Conservation (phyloP, 2,888 invertebrate species). For the Hybos culiciformis region DNA sequence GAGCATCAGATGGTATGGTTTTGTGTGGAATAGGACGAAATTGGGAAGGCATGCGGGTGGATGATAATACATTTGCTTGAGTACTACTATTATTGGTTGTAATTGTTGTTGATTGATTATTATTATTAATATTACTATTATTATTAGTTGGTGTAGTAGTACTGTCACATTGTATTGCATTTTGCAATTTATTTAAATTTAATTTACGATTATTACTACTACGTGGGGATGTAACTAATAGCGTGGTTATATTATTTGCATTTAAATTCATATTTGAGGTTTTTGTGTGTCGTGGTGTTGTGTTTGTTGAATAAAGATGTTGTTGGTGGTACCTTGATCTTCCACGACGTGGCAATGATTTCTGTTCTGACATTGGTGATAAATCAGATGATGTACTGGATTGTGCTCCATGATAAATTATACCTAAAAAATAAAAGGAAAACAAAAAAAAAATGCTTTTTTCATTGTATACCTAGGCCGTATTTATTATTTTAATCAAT, state of each 20-base stretch:
- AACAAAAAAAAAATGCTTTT: neutral
- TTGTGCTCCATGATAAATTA: constrained; percentile 60
- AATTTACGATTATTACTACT: constrained; percentile 32
- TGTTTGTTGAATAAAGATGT: constrained; percentile 39
- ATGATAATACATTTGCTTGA: constrained; percentile 12
- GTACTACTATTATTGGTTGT: constrained; percentile 12
- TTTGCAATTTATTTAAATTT: constrained; percentile 35
- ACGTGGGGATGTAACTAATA: constrained; percentile 33
- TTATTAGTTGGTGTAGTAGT: constrained; percentile 30
- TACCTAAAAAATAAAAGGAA: constrained; percentile 37
- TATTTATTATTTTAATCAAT: too few relatives aligned
- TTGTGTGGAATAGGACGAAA: constrained; percentile 37
- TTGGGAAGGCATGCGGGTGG: constrained; percentile 34
- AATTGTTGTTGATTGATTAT: too few relatives aligned
- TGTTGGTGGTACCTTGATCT: constrained; percentile 50
- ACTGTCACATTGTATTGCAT: constrained; percentile 32
- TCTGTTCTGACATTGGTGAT: constrained; percentile 65
- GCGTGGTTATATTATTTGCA: constrained; percentile 27
- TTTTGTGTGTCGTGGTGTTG: constrained; percentile 37
- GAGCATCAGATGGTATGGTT: constrained; percentile 26
- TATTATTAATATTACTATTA: neutral
- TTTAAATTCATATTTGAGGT: constrained; percentile 35
- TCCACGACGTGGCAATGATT: constrained; percentile 56
- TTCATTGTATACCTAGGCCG: too few relatives aligned
- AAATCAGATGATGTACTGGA: constrained; percentile 65